Evolutionary conservation across 1,140 invertebrate species (phyloP), one percentile per base, ranked within the genome.

Genomic region (Solenopsis invicta): DNA sequence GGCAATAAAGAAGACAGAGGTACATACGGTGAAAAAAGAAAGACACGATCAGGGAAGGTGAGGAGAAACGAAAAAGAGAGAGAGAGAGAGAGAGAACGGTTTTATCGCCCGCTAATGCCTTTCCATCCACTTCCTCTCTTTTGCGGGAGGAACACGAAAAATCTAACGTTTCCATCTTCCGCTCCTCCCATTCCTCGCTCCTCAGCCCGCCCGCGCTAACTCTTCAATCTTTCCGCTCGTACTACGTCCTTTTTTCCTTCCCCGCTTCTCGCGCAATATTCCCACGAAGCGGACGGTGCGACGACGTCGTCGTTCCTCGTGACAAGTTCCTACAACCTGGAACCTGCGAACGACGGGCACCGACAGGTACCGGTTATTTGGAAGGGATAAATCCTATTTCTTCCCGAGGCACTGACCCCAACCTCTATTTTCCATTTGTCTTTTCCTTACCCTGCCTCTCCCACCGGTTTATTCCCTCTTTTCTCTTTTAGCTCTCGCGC

Each of bases 321-420:
- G 85, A 86, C 85, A 86, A 86, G 85, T 82, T 82, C 54, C 66
- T 81, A 62, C 52, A 34, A 61, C 85, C 85, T 81, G 67, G 9
- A 50, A 86, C 54, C 85, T 86, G 85, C 77, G 77, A 86, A 71
- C 85, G 85, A 86, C 85, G 85, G 66, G 37, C 66, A 82, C 64
- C 66, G 85, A 86, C 77, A 82, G 85, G 85, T 82, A 86, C 61
- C 84, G 75, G 62, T 86, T 86, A 86, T 86, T 86, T 45, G 50
- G 77, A 82, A 82, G 54, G 85, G 77, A 86, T 86, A 86, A 86
- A 86, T 86, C 66, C 85, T 62, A 86, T 86, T 86, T 86, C 85
- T 82, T 52, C 29, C n/a, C 69, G 82, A n/a, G 45, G 41, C 52
- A 45, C 85, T 86, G 85, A 86, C 66, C 77, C 62, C 82, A n/a